These are phyloP conservation scores for Nephrotoma guestfalica DNA, from an alignment of 2,888 invertebrate species.

Conservation along the genomic window DNA sequence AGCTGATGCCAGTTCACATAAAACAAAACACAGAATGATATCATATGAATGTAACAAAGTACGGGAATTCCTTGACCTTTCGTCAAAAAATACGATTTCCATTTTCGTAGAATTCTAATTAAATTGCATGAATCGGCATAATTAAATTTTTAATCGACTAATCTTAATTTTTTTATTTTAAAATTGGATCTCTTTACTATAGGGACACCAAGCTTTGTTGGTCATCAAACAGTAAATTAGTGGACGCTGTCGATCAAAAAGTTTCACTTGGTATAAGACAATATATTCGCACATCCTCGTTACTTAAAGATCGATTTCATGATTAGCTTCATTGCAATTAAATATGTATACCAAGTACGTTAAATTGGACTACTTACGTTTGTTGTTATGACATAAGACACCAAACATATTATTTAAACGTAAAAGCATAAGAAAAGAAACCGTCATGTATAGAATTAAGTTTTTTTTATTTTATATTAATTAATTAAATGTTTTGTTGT, in stretches of 20 bases:
- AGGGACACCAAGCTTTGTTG: neutral
- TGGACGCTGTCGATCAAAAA: too few relatives aligned
- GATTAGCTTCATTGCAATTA: neutral
- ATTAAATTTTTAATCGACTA: neutral
- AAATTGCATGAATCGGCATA: neutral
- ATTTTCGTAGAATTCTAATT: neutral
- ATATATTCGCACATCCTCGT: neutral
- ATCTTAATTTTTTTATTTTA: neutral
- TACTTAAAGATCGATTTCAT: too few relatives aligned
- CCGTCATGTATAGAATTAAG: neutral
- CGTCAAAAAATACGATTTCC: neutral
- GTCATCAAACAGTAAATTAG: neutral
- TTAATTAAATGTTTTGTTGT: neutral
- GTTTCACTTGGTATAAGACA: neutral
- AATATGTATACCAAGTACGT: neutral
- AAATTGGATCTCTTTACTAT: neutral
- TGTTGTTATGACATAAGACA: neutral
- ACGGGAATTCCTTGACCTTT: neutral
- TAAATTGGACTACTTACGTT: neutral
- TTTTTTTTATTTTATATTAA: neutral
- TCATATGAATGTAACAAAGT: neutral
- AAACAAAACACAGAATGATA: neutral
- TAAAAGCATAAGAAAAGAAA: neutral
- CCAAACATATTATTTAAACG: neutral
- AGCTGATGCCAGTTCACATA: neutral